Conservation (phyloP, 1,140 invertebrate genomes). For the Bombus pascuorum region DNA sequence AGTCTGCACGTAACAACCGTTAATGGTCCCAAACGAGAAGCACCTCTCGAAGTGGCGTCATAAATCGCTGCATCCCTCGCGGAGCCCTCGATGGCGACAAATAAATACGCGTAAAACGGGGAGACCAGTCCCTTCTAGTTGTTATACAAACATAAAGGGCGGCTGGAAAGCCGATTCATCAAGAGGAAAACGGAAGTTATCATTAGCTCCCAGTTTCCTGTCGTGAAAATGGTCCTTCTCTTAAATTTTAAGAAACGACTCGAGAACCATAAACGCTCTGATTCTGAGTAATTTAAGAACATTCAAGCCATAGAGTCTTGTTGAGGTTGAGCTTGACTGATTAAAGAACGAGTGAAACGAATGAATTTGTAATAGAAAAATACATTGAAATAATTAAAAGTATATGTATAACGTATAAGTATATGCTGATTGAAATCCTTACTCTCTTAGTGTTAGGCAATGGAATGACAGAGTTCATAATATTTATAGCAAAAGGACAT, state of each 20-base stretch:
- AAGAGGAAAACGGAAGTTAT: conserved; percentile 16
- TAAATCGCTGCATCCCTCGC: conserved; percentile 51
- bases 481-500: too few relatives aligned
- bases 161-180: conserved; percentile 45
- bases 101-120: conserved; percentile 69
- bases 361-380: too few relatives aligned
- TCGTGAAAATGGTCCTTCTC: neutral
- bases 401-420: too few relatives aligned
- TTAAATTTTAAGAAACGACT: neutral
- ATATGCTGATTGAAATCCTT: too few relatives aligned
- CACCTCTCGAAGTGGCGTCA: conserved; percentile 25
- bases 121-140: conserved; percentile 15
- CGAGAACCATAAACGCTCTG: neutral
- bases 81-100: conserved; percentile 67
- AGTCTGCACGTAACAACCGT: neutral
- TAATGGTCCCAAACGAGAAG: neutral
- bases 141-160: conserved; percentile 15
- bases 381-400: too few relatives aligned
- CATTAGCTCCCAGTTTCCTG: conserved; percentile 13
- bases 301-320: too few relatives aligned
- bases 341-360: too few relatives aligned
- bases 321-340: too few relatives aligned
- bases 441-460: too few relatives aligned
- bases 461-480: too few relatives aligned
- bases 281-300: neutral